These are phyloP conservation scores for Lemur catta DNA, from an alignment of 2,797 vertebrate species.

Conservation along the genomic window DNA sequence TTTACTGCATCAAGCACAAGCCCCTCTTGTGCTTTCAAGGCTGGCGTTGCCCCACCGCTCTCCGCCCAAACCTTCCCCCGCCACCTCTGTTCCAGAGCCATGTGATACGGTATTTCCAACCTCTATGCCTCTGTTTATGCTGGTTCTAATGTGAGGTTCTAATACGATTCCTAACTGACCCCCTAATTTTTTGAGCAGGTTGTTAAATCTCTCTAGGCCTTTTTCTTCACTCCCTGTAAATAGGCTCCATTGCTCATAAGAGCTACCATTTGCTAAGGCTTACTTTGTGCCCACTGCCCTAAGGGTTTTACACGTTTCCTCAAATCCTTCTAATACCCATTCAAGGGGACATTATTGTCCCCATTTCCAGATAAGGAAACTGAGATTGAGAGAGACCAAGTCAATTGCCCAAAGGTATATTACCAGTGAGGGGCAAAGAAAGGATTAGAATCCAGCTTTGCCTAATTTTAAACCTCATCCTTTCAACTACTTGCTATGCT, in stretches of 20 bases:
- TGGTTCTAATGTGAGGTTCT: not conserved
- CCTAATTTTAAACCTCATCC: not conserved
- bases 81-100: not conserved
- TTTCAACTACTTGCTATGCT: not conserved
- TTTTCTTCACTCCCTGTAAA: not conserved
- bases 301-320: slow-evolving; percentile 7
- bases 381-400: not conserved
- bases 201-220: not conserved
- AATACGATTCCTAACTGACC: not conserved
- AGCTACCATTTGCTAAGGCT: not conserved
- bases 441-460: not conserved
- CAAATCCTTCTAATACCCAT: not conserved
- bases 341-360: not conserved
- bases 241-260: not conserved
- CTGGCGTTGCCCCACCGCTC: not conserved
- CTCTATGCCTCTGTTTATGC: not conserved
- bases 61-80: not conserved
- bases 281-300: not conserved
- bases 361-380: not conserved
- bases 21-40: not conserved
- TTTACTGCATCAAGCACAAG: not conserved
- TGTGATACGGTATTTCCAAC: not conserved
- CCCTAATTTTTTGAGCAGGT: not conserved
- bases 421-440: not conserved
- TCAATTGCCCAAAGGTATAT: not conserved